Base-by-base conservation (phyloP, 2,888 invertebrate species). In the Tenthredo amoena region DNA sequence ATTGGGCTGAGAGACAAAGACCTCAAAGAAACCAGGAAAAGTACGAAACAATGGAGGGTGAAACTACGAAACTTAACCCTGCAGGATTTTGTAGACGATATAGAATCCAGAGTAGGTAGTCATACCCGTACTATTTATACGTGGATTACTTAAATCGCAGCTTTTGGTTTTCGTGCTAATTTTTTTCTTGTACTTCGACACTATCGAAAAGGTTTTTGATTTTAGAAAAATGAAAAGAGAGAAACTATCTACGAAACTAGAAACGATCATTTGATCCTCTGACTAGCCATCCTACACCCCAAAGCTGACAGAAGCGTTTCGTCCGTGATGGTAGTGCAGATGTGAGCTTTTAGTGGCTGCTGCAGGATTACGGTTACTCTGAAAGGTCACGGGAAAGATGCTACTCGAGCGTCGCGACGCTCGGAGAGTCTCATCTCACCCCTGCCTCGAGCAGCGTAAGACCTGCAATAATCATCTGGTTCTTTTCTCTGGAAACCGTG, bases 291-390 rank as follows among this genome's bases (percentile, higher is more conserved):
- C 0, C n/a, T 6, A 50, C 1, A 50, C 1, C 18, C 74, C 40
- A 74, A n/a, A 50, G n/a, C 50, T 50, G 43, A 12, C 43, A 43
- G 74, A 26, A 74, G 31, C 31, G 50, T n/a, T 31, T 21, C 18
- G 26, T 21, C 31, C 50, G 6, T 26, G 26, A 15, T 26, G 12
- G 12, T 18, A 31, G 26, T 76, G 34, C 50, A 58, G 40, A 58
- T 10, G 21, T 62, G 34, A 21, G 81, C 81, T 81, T 81, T 81
- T 81, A 81, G 62, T 81, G 81, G 50, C 62, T 79, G 18, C 34
- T 58, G 79, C 58, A 81, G 62, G 81, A 81, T 81, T 81, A 62
- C 62, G 81, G 81, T 81, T 81, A 62, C 21, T 81, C 62, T 21
- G 40, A 79, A 81, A 81, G 62, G 81, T 81, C 37, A 40, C 15